Base-by-base conservation (phyloP, 2,113 vertebrate species). In the Colistium nudipinnis region DNA sequence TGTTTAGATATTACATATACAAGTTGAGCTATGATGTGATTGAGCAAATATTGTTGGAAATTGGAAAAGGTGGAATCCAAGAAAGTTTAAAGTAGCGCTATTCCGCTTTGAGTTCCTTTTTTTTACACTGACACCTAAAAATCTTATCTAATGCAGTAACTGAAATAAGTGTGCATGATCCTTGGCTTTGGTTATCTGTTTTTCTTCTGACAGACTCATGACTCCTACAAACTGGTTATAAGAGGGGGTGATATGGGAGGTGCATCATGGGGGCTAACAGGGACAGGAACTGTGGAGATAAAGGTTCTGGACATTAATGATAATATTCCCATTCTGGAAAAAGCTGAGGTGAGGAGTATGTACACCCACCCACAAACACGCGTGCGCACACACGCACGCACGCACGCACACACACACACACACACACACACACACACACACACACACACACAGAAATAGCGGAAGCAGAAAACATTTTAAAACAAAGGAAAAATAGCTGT, bases 221-320 rank as follows among this genome's bases (percentile, higher is more conserved):
- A 88, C 48, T 61, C 30, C 62, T 93, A 91, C 72, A 86, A 16
- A 48, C 69, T 93, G 68, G n/a, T 89, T 45, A 19, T 93, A 19
- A 49, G 72, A 30, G 91, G 82, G 51, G 64, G 20, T 28, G 92
- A 93, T 62, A 0, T 90, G 73, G 77, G 52, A 19, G 92, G 92
- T 9, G 66, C 20, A 19, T 1, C 63, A 24, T 55, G 36, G 0
- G 92, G 88, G 1, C 81, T 74, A 30, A 55, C 77, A 4, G 92
- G 88, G 20, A 92, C 90, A 28, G 92, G 92, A 45, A 91, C 86
- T 13, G 91, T 92, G 24, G 59, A 86, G 57, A 84, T 93, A 57
- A 70, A 59, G 0, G 31, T 93, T 62, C 20, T 88, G 64, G 92
- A 93, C 63, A 92, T 93, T 62, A 93, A 93, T 57, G 92, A 93